Conservation (phyloP, 2,113 vertebrate species). For the Suncus etruscus region DNA sequence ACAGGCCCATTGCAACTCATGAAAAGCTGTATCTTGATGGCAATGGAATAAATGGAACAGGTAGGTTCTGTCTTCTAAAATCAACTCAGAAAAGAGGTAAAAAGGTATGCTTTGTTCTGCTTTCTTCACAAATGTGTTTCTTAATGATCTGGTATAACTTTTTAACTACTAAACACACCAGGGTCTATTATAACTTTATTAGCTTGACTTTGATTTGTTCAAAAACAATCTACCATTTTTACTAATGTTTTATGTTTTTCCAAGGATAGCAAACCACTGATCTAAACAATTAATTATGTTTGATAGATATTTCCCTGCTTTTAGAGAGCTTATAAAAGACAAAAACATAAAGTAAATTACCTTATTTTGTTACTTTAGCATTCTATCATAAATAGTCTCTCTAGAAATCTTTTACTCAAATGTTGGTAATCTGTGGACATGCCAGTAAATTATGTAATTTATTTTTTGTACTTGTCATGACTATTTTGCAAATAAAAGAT, state of each 20-base stretch:
- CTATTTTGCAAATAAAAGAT: too few relatives aligned
- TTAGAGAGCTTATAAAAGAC: slow-evolving; percentile 52
- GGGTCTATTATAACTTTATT: slow-evolving; percentile 56
- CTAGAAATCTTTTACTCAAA: slow-evolving; percentile 55
- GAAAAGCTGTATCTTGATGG: background rate
- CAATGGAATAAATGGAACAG: background rate
- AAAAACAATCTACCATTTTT: slow-evolving; percentile 36
- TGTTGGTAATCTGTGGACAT: background rate
- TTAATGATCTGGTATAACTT: background rate
- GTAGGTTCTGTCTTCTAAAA: background rate
- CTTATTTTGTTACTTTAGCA: slow-evolving; percentile 51
- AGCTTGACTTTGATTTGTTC: slow-evolving; percentile 61
- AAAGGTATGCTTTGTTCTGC: background rate
- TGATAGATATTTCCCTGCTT: slow-evolving; percentile 43
- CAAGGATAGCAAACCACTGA: background rate
- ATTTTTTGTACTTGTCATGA: too few relatives aligned
- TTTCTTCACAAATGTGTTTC: slow-evolving; percentile 46
- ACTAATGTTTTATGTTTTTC: background rate
- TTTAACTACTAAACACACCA: slow-evolving; percentile 29
- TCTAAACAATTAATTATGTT: slow-evolving; percentile 54
- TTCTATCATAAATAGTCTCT: slow-evolving; percentile 54
- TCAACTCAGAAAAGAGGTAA: background rate
- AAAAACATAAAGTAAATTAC: slow-evolving; percentile 66
- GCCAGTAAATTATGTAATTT: background rate
- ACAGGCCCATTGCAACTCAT: background rate